Evolutionary conservation across 2,797 vertebrate species (phyloP).

Genomic region (Brachymystax lenok): DNA sequence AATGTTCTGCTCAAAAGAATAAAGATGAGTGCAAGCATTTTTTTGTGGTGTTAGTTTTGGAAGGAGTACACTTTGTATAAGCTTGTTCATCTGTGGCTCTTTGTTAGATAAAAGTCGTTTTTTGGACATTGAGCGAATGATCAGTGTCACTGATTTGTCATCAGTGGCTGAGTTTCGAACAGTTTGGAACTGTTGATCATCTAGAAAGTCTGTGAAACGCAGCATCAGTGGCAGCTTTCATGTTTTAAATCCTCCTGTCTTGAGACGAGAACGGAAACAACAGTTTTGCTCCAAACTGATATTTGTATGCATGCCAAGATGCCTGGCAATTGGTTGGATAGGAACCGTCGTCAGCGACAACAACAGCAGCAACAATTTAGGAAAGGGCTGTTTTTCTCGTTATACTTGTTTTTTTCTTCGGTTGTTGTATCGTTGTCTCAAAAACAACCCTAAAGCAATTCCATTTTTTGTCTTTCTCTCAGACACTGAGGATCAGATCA

Average conservation of each 20-base stretch:
- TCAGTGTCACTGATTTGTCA: constrained; percentile 5
- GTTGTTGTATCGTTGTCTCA: background rate
- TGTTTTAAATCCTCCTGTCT: background rate
- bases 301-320: constrained; percentile 3
- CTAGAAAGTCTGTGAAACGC: background rate
- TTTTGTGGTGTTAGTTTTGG: background rate
- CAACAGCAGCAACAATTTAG: background rate
- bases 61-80: background rate
- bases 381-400: background rate
- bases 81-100: background rate
- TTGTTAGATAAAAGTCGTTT: background rate
- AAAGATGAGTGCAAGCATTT: background rate
- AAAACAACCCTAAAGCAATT: constrained; percentile 46
- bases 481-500: constrained; percentile 37
- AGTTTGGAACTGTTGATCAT: background rate
- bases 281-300: constrained; percentile 18
- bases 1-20: background rate
- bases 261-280: constrained; percentile 5
- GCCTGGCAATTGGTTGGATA: constrained; percentile 4
- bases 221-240: background rate
- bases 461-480: constrained; percentile 25
- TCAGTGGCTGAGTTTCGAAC: background rate
- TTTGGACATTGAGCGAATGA: background rate
- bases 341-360: constrained; percentile 5
- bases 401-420: constrained; percentile 13